Evolutionary conservation across 2,113 vertebrate genomes (phyloP).

Genomic region (Ornithorhynchus anatinus): DNA sequence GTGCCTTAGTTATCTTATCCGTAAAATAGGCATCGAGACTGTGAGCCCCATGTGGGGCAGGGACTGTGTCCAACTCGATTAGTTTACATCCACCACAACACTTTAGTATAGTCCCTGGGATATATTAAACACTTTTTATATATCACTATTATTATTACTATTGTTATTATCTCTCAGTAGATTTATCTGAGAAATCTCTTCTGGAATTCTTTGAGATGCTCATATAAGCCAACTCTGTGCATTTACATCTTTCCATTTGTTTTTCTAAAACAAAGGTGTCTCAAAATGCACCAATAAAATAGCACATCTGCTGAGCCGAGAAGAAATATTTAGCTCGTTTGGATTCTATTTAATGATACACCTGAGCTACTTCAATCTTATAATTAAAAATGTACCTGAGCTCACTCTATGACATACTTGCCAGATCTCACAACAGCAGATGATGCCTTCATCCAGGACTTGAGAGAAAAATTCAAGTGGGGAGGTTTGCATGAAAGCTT

Average conservation of each 20-base stretch:
- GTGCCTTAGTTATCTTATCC: too few relatives aligned
- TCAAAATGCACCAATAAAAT: background rate
- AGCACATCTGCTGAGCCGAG: background rate
- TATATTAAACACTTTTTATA: too few relatives aligned
- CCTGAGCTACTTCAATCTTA: background rate
- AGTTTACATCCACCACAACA: too few relatives aligned
- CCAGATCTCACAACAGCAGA: background rate
- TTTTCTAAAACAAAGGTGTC: background rate
- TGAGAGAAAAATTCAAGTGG: conserved; percentile 15
- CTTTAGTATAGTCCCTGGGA: too few relatives aligned
- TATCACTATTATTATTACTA: too few relatives aligned
- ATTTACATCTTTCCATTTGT: background rate
- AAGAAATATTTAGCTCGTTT: background rate
- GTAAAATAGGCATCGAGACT: too few relatives aligned
- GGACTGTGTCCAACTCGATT: too few relatives aligned
- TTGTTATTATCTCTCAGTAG: background rate
- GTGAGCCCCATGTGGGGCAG: too few relatives aligned
- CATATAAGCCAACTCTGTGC: background rate
- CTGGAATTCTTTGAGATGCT: background rate
- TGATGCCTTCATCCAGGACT: background rate
- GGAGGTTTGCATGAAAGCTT: background rate
- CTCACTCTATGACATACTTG: background rate
- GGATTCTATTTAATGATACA: conserved; percentile 7
- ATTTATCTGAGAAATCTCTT: background rate
- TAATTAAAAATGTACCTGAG: conserved; percentile 13